phyloP scores from a whole-genome alignment of 2,113 vertebrate genomes.

The Vidua macroura region DNA sequence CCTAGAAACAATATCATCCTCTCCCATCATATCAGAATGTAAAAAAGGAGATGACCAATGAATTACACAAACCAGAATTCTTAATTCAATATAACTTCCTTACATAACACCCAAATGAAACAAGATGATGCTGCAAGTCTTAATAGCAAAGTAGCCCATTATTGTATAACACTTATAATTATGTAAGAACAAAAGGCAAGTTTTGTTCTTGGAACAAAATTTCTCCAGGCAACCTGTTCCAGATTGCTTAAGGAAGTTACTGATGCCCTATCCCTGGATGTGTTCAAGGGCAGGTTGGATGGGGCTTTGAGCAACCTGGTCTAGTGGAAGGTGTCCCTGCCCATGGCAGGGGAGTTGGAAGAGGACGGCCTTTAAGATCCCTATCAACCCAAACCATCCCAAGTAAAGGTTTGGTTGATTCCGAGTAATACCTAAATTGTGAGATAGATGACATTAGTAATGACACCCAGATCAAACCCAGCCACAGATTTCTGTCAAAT shows the following conservation, averaged over 20 bases:
- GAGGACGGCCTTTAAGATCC: not conserved
- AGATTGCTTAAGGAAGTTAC: not conserved
- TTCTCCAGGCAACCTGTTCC: not conserved
- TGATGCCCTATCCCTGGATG: too few species aligned
- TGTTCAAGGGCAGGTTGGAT: not conserved
- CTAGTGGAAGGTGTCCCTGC: not conserved
- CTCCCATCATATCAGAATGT: not conserved
- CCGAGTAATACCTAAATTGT: not conserved
- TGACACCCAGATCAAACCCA: not conserved
- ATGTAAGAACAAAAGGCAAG: not conserved
- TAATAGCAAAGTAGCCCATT: not conserved
- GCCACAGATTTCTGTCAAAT: not conserved
- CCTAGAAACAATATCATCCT: not conserved
- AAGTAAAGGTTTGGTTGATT: too few species aligned
- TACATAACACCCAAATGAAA: not conserved
- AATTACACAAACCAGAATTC: not conserved
- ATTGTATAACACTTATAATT: not conserved
- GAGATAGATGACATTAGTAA: not conserved
- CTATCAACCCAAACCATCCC: not conserved
- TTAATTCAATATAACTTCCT: not conserved
- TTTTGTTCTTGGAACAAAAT: not conserved
- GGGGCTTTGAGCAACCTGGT: not conserved
- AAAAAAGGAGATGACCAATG: not conserved
- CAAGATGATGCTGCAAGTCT: not conserved
- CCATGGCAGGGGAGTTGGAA: not conserved